phyloP scores from a whole-genome alignment of 1,140 invertebrate genomes.

The Lepidurus couesii region DNA sequence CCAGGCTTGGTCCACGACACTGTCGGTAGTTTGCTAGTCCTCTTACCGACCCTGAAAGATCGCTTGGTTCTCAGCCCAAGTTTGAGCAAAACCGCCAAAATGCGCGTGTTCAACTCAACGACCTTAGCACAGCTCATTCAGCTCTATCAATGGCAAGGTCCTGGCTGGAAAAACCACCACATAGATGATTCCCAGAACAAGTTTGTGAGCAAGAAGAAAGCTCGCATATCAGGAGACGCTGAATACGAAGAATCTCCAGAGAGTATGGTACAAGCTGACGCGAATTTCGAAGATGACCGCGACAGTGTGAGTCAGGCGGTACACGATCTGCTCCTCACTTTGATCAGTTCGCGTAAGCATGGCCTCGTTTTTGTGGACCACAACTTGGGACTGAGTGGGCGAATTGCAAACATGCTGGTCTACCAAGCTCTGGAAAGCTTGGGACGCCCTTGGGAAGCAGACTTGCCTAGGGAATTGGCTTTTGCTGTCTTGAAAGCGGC shows the following conservation, averaged over 20 bases:
- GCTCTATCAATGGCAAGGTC: conserved; percentile 69
- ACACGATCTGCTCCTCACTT: conserved; percentile 58
- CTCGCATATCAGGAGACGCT: neutral
- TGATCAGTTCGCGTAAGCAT: conserved; percentile 62
- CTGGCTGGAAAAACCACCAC: conserved; percentile 38
- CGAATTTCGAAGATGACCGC: conserved; percentile 43
- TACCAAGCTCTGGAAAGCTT: conserved; percentile 51
- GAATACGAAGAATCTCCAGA: conserved; percentile 37
- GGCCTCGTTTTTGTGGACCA: conserved; percentile 62
- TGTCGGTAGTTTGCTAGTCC: conserved; percentile 55
- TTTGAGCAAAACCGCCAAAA: conserved; percentile 65
- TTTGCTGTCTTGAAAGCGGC: conserved; percentile 59
- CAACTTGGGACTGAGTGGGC: conserved; percentile 52
- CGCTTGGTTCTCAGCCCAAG: conserved; percentile 59
- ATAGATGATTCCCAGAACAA: conserved; percentile 45
- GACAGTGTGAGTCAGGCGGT: conserved; percentile 50
- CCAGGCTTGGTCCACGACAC: conserved; percentile 61
- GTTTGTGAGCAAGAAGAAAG: conserved; percentile 29
- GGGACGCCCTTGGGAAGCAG: conserved; percentile 55
- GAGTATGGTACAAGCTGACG: conserved; percentile 42
- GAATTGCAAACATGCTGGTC: conserved; percentile 57
- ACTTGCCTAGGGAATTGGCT: conserved; percentile 57
- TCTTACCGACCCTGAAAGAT: conserved; percentile 60
- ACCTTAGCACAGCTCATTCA: conserved; percentile 59
- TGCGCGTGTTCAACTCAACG: conserved; percentile 61